Conservation (phyloP, 2,113 vertebrate genomes). For the Ictalurus furcatus region DNA sequence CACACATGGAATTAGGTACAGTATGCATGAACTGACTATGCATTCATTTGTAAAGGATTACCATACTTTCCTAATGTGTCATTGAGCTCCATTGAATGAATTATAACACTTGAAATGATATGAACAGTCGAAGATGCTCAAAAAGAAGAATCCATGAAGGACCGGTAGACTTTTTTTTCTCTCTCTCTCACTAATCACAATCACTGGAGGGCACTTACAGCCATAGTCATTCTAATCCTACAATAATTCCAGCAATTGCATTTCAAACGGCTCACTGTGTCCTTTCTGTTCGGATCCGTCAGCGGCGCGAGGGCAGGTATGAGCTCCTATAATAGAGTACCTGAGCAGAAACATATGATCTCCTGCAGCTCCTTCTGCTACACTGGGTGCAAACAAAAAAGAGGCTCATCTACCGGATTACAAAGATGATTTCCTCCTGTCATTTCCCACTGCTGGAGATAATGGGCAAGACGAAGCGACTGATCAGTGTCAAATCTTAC, state of each 20-base stretch:
- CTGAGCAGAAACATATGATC: slow-evolving; percentile 57
- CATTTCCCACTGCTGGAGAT: slow-evolving; percentile 68
- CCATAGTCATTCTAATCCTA: slow-evolving; percentile 41
- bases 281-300: slow-evolving; percentile 47
- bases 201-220: slow-evolving; percentile 44
- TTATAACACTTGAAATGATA: slow-evolving; percentile 43
- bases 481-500: slow-evolving; percentile 70
- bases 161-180: not conserved
- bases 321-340: slow-evolving; percentile 62
- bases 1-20: slow-evolving; percentile 18
- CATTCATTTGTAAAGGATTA: slow-evolving; percentile 51
- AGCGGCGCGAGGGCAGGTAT: slow-evolving; percentile 51
- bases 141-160: slow-evolving; percentile 26
- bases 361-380: slow-evolving; percentile 74
- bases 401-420: slow-evolving; percentile 61
- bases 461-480: slow-evolving; percentile 68
- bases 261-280: slow-evolving; percentile 53
- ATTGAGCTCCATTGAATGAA: slow-evolving; percentile 50
- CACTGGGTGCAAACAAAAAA: slow-evolving; percentile 76
- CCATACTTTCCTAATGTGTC: slow-evolving; percentile 47
- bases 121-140: slow-evolving; percentile 34
- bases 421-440: slow-evolving; percentile 63
- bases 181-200: slow-evolving; percentile 37
- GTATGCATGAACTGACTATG: slow-evolving; percentile 47
- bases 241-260: slow-evolving; percentile 50